Evolutionary conservation across 2,113 vertebrate genomes (phyloP).

Genomic region (Anguilla japonica): DNA sequence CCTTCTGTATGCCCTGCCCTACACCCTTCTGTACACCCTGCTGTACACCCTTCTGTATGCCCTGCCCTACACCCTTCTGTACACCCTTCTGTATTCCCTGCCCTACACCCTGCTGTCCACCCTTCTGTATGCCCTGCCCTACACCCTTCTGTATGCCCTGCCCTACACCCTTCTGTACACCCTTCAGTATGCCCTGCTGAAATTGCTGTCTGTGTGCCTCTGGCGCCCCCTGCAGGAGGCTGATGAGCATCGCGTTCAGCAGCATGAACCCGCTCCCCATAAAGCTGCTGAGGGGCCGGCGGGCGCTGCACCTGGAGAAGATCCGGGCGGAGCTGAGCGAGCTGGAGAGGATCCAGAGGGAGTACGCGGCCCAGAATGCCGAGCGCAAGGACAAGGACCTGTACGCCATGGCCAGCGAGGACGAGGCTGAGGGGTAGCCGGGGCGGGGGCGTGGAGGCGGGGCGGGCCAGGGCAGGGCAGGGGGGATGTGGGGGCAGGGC

Average conservation of each 20-base stretch:
- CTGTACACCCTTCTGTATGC: no score
- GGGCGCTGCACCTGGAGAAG: slow-evolving; percentile 63
- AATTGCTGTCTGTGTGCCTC: no score
- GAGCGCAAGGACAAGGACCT: slow-evolving; percentile 39
- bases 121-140: no score
- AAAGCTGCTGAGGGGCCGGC: slow-evolving; percentile 68
- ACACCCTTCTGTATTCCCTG: no score
- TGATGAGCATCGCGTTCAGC: slow-evolving; percentile 77
- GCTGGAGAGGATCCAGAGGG: slow-evolving; percentile 68
- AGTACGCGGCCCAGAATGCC: slow-evolving; percentile 63
- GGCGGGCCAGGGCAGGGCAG: slow-evolving; percentile 2
- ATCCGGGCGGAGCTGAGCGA: slow-evolving; percentile 70
- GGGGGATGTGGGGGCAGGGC: not conserved
- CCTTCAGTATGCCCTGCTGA: no score
- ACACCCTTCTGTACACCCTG: no score
- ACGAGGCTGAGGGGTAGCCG: slow-evolving; percentile 67
- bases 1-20: no score
- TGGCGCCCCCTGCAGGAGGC: slow-evolving; percentile 63
- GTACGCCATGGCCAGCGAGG: slow-evolving; percentile 63
- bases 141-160: no score
- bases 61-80: no score
- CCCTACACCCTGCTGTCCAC: no score
- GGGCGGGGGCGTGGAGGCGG: slow-evolving; percentile 26
- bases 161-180: no score
- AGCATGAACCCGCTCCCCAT: slow-evolving; percentile 81